A percentile compares a stretch with the other conserved stretches of the same genome.
Conservation (phyloP, 2,797 vertebrate genomes). For the Parambassis ranga region DNA sequence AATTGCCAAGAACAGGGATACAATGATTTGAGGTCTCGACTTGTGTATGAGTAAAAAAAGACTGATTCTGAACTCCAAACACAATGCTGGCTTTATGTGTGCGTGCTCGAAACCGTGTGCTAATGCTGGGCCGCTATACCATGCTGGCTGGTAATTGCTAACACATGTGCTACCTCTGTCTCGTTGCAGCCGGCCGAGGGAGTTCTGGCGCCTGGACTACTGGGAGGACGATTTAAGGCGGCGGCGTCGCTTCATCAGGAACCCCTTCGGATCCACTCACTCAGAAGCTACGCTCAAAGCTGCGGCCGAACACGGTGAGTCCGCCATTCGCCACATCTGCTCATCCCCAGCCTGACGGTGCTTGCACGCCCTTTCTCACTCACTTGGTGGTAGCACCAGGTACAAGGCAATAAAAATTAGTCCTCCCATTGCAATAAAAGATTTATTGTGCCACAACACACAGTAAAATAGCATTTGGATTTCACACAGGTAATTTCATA, state of each 20-base stretch:
- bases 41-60: conserved; percentile 64
- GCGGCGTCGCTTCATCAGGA: conserved; percentile 96
- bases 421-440: conserved; percentile 72
- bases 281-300: conserved; percentile 94
- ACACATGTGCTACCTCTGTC: conserved; percentile 96
- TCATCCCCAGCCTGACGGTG: not conserved
- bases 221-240: conserved; percentile 99
- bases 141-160: conserved; percentile 97
- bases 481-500: conserved; percentile 56
- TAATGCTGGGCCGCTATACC: conserved; percentile 86
- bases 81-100: conserved; percentile 93
- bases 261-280: conserved; percentile 97
- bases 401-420: conserved; percentile 80
- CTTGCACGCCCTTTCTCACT: conserved; percentile 2
- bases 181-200: conserved; percentile 94
- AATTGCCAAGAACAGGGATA: conserved; percentile 82
- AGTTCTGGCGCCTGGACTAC: conserved; percentile 99
- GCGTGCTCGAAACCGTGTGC: conserved; percentile 72
- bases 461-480: conserved; percentile 59
- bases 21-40: conserved; percentile 77
- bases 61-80: conserved; percentile 65
- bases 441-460: conserved; percentile 71
- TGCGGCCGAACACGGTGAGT: conserved; percentile 92
- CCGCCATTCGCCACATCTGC: conserved; percentile 6
- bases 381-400: conserved; percentile 70